Base-by-base conservation (phyloP, 2,888 invertebrate species). In the Netelia virgata region DNA sequence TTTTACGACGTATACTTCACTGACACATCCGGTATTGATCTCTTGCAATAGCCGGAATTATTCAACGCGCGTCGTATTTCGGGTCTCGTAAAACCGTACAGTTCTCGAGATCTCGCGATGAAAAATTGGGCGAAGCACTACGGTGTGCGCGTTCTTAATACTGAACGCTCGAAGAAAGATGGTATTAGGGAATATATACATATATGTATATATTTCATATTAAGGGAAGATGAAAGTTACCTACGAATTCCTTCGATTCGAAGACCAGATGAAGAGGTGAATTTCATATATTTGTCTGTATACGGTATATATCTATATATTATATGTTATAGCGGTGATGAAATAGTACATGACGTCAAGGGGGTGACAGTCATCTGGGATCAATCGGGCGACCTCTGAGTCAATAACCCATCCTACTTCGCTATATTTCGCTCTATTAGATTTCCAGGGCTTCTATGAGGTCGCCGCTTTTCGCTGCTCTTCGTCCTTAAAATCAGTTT, bases 331-430 rank as follows among this genome's bases (percentile, higher is more conserved):
- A 66, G 84, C n/a, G 70, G 41, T 64, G 59, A 72, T 66, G 64
- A 53, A 23, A 16, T 50, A 36, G 61, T 76, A 61, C 55, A 64
- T 10, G 64, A 14, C 18, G 18, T 63, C 36, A 53, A 28, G 63
- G 63, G 59, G 55, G 59, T 77, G 77, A 68, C 70, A 82, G 75
- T 77, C 80, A 82, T 79, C 53, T 53, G 73, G 64, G 72, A 86
- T 85, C 77, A 75, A 91, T 89, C 88, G 88, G 87, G 86, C 89
- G 87, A 68, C 87, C 85, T 84, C 82, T 82, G 83, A 91, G 87
- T 89, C 91, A 90, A 91, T 92, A 90, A 91, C 89, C 91, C 90
- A 92, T 90, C 89, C 87, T 86, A 86, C 88, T 88, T 89, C 86
- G 88, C 87, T 50, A 72, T 82, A 50, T 63, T 74, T 64, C 57